Percentiles rank a stretch among this genome's conserved stretches.
Evolutionary conservation across 2,113 vertebrate genomes (phyloP).

Genomic region (Syrmaticus mikado): DNA sequence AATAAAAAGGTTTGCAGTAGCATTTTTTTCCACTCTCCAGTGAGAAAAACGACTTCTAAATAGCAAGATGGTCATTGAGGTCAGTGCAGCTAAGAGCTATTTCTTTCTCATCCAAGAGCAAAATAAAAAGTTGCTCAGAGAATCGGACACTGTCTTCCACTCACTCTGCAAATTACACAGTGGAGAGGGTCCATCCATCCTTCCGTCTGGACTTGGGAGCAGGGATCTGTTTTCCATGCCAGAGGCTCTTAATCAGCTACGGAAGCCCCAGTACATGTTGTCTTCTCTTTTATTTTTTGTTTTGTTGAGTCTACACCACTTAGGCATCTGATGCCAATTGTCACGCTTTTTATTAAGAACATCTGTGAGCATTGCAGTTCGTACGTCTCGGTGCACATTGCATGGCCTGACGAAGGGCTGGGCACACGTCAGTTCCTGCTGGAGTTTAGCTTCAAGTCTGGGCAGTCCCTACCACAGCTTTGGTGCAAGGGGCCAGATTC

Average conservation of each 20-base stretch:
- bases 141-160: not conserved
- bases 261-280: not conserved
- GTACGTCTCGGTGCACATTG: accelerated
- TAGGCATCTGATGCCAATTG: not conserved
- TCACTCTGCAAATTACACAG: not conserved
- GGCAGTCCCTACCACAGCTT: not conserved
- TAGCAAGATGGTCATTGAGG: slow-evolving; percentile 31
- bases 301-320: not conserved
- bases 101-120: slow-evolving; percentile 45
- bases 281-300: not conserved
- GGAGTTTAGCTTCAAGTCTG: not conserved
- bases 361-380: not conserved
- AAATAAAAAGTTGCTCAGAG: not conserved
- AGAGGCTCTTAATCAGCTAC: slow-evolving; percentile 20
- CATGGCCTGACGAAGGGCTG: not conserved
- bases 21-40: slow-evolving; percentile 42
- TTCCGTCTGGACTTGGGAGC: not conserved
- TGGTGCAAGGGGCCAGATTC: not conserved
- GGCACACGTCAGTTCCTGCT: not conserved
- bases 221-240: not conserved
- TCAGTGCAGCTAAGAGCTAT: slow-evolving; percentile 37
- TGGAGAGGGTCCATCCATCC: not conserved
- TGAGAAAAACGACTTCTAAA: not conserved
- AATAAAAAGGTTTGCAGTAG: not conserved
- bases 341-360: slow-evolving; percentile 14